These are phyloP conservation scores for Euphonia xanthogaster DNA, from an alignment of 2,797 vertebrate genomes.

Conservation along the genomic window DNA sequence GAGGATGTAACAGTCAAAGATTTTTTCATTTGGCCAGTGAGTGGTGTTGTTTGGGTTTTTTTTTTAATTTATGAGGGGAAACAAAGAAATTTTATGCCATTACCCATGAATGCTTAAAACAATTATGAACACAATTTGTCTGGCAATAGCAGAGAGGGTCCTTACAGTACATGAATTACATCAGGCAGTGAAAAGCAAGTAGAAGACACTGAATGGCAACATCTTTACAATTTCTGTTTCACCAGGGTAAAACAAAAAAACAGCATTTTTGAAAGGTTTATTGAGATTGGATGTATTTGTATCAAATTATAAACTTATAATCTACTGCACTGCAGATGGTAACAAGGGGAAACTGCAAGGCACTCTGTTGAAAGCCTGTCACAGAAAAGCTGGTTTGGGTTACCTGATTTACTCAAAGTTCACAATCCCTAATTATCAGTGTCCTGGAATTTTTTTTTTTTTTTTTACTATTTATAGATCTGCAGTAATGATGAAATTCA, in stretches of 20 bases:
- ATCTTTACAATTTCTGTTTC: neutral
- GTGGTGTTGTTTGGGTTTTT: neutral
- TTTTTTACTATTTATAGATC: neutral
- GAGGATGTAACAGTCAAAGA: neutral
- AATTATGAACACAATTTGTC: neutral
- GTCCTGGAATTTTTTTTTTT: neutral
- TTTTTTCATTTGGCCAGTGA: neutral
- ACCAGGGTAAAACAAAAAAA: neutral
- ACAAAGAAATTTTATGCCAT: neutral
- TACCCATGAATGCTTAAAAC: neutral
- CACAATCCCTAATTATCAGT: neutral
- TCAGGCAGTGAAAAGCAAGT: neutral
- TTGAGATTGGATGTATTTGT: neutral
- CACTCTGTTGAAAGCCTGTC: neutral
- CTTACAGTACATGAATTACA: neutral
- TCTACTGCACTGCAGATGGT: neutral
- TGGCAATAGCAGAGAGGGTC: neutral
- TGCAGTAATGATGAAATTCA: neutral
- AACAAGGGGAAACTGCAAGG: neutral
- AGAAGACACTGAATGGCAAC: neutral
- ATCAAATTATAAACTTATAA: neutral
- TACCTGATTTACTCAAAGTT: neutral
- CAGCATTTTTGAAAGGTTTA: neutral
- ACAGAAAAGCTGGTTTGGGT: neutral
- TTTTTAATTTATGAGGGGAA: neutral